Percentiles rank a stretch among this genome's conserved stretches.
phyloP scores from a whole-genome alignment of 2,888 invertebrate species.

The Hypsopygia costalis region DNA sequence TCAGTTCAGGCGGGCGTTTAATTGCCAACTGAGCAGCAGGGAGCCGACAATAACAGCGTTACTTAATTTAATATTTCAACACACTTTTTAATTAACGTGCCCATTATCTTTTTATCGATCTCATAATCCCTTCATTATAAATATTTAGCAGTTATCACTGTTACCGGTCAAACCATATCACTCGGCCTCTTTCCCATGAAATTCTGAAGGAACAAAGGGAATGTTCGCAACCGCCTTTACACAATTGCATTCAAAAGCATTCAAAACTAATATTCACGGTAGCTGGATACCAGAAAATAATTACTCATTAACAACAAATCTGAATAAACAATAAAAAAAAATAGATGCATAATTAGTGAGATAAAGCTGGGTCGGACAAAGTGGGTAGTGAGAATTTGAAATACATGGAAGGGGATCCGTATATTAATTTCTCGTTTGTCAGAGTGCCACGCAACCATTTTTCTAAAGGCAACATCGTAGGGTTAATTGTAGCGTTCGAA shows the following conservation, averaged over 20 bases:
- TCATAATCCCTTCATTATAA: background rate
- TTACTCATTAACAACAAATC: conserved; percentile 50
- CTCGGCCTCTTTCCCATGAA: conserved; percentile 5
- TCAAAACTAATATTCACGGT: conserved; percentile 20
- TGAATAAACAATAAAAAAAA: conserved; percentile 59
- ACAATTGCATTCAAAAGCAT: background rate
- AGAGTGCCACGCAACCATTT: conserved; percentile 51
- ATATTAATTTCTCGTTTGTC: conserved; percentile 74
- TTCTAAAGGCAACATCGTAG: conserved; percentile 45
- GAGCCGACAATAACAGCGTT: too few species aligned
- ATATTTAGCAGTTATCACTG: background rate
- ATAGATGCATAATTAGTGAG: conserved; percentile 53
- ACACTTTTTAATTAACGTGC: background rate
- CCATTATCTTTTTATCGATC: background rate
- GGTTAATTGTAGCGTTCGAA: conserved; percentile 59
- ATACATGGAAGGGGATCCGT: conserved; percentile 56
- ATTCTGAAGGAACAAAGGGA: conserved; percentile 4
- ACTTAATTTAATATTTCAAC: too few species aligned
- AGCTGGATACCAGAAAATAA: conserved; percentile 30
- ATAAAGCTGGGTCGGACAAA: conserved; percentile 55
- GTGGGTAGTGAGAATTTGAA: conserved; percentile 56
- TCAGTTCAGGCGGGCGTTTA: too few species aligned
- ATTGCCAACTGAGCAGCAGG: too few species aligned
- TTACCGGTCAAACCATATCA: conserved; percentile 2
- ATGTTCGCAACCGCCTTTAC: conserved; percentile 3